Evolutionary conservation across 2,797 vertebrate species (phyloP), one percentile per base, ranked within the genome.

Genomic region (Mormyrus hasselquistii): DNA sequence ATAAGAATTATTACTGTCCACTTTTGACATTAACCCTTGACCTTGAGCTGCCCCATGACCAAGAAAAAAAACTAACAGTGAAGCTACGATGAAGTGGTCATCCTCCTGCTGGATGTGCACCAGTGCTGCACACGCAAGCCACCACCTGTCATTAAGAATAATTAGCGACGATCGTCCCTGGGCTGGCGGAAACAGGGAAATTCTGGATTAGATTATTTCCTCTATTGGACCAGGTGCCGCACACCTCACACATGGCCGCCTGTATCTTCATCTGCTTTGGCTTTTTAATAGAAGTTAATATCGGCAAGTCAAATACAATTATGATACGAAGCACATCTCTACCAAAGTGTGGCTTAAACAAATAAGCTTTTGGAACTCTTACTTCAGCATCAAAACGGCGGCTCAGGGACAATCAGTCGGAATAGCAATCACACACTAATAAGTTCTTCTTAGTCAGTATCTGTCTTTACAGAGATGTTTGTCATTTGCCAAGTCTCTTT

Each of bases 191-290:
- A 88, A 88, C 8, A 49, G 82, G 55, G 82, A 86, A 41, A 86
- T 10, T 88, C 22, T 10, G 86, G 59, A 50, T 55, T 49, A 83
- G 52, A 89, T 89, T 87, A 89, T 59, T 87, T 87, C 86, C 88
- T 79, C 47, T 88, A 47, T 82, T 82, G 88, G 55, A 82, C 47
- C 25, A 88, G 73, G 50, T 57, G 16, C 14, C 3, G 29, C 47
- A 83, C 59, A 52, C 47, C 55, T 55, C 55, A 88, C 22, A 88
- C 65, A 41, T n/a, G 73, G 69, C 2, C 1, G 38, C 25, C 5
- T 47, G 34, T 29, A 9, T 88, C 25, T 62, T 88, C 44, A 88
- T 73, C 73, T 38, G 52, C 50, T 47, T 83, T 82, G 47, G 69
- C 16, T 82, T 88, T 83, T 79, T 79, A 88, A 82, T 10, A 38